Evolutionary conservation across 2,888 invertebrate genomes (phyloP), one percentile per base, ranked within the genome.

Genomic region (Antheraea assamensis): DNA sequence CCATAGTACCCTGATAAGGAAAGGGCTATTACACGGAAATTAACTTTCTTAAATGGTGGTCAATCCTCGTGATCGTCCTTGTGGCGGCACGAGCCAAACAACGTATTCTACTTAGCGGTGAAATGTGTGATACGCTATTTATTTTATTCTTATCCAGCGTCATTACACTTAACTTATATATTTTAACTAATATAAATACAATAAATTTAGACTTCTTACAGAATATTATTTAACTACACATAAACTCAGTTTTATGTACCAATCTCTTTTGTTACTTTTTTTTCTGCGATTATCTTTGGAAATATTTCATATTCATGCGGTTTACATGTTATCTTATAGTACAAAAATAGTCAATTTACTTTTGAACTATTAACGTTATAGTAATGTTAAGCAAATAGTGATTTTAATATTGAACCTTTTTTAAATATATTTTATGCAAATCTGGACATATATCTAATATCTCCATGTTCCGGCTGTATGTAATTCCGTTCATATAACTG

Each of bases 71-170:
- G 84, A 83, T 82, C 81, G 79, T 80, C 77, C 75, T 73, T 73
- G 80, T 80, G 79, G 74, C 81, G 82, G 85, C 85, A 82, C 83
- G 83, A 80, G 81, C 79, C 81, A 82, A 78, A 92, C 92, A 94
- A 84, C 86, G 87, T 79, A 92, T 91, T 92, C 91, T 94, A 94
- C 93, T 94, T 93, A 94, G 90, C 88, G 86, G 86, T 91, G 89
- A 91, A 86, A 88, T 90, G 88, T 92, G 90, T 90, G 84, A 88
- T 90, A 87, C 83, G 81, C 77, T 78, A 76, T 78, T 61, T 35
- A 55, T 17, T 42, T 42, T 42, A 52, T 71, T 71, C 71, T 49
- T 58, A 70, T n/a, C 35, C 68, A 35, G 19, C 68, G n/a, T 35
- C 72, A 68, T 49, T 55, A 47, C 73, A 58, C 52, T 70, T 58